Percentiles rank a stretch among this genome's conserved stretches.
These are phyloP conservation scores for Argyrosomus japonicus DNA, from an alignment of 2,113 vertebrate genomes.

Conservation along the genomic window DNA sequence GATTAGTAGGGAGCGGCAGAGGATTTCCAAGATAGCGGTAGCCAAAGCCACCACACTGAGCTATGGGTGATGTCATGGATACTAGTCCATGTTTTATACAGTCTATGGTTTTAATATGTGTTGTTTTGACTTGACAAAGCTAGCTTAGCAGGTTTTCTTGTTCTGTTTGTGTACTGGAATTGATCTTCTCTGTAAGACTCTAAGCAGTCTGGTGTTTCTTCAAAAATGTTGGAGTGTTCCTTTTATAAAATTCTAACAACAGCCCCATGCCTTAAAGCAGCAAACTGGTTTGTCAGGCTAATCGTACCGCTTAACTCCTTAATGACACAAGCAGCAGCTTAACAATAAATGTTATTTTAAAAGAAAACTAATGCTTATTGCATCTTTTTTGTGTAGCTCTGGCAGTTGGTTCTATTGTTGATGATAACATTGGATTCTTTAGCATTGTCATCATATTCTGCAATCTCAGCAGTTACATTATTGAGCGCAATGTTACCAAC, in stretches of 20 bases:
- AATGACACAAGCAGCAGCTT: background rate
- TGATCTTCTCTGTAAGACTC: background rate
- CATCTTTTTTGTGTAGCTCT: background rate
- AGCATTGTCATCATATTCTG: background rate
- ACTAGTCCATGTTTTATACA: no score
- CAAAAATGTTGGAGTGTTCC: conserved; percentile 11
- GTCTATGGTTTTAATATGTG: no score
- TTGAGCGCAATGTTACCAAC: background rate
- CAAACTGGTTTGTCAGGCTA: background rate
- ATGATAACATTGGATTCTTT: background rate
- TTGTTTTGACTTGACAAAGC: background rate
- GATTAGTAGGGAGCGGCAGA: no score
- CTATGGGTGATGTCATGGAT: no score
- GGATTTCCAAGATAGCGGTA: no score
- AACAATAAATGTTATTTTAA: background rate
- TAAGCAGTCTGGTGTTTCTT: background rate
- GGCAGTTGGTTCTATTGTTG: background rate
- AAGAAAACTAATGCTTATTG: background rate
- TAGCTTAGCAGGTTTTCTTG: background rate
- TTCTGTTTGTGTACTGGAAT: background rate
- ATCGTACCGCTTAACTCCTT: no score
- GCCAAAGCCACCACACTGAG: no score
- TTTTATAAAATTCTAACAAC: background rate
- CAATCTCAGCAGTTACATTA: background rate
- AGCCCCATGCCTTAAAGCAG: background rate